Evolutionary conservation across 2,797 vertebrate genomes (phyloP), one percentile per base, ranked within the genome.

Genomic region (Allobates femoralis): DNA sequence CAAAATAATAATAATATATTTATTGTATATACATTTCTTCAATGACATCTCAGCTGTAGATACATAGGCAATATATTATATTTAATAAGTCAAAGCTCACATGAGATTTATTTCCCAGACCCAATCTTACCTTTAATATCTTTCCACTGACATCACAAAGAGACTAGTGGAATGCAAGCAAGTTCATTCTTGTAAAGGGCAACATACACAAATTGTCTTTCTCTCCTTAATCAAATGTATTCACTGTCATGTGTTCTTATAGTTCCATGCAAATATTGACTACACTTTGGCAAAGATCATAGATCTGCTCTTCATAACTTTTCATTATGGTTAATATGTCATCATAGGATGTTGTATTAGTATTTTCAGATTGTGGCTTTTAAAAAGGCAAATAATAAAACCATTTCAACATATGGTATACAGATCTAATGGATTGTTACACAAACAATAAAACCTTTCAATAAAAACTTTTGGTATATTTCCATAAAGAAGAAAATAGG

Each of bases 161-260:
- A 37, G 14, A 19, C 15, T 34, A 19, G n/a, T 26, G 81, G 81
- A 83, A 83, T 83, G 81, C 55, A 41, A 58, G 19, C 81, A 83
- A 60, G 81, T 41, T 26, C n/a, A 16, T 23, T 74, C 81, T 74
- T 83, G 81, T 83, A 41, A 1, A 58, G 21, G 5, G 53, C 34
- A 58, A 37, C 26, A 55, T 55, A n/a, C 3, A 69, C 64, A 55
- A 32, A 71, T 37, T 6, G 21, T 19, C 50, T 56, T 34, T 10
- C 50, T 50, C 71, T 50, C 50, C 53, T 51, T 16, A 56, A 19
- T 5, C 4, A 74, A 74, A 18, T 76, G 50, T 8, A 55, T 21
- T 76, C 16, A 28, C 23, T n/a, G 21, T 74, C 46, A 53, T 18
- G 8, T 16, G 51, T 30, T 6, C n/a, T 28, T 55, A 53, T 5